phyloP scores from a whole-genome alignment of 2,797 vertebrate species.

The Smutsia temminckii region DNA sequence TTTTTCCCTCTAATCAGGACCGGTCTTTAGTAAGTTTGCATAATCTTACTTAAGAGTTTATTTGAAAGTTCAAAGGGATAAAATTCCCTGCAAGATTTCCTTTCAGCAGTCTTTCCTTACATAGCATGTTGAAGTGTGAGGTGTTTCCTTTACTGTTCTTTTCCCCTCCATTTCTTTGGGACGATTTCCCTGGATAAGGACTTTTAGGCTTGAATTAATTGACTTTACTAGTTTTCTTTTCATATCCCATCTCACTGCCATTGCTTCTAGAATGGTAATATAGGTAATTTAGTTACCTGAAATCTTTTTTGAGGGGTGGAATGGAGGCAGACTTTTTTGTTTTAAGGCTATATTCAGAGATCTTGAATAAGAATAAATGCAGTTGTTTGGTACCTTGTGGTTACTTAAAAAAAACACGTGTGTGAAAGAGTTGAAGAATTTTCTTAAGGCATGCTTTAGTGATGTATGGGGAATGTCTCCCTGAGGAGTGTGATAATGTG shows the following conservation, averaged over 20 bases:
- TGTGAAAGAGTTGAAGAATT: constrained; percentile 56
- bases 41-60: constrained; percentile 83
- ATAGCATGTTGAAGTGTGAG: constrained; percentile 68
- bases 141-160: constrained; percentile 63
- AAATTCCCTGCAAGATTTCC: constrained; percentile 77
- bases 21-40: constrained; percentile 81
- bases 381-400: constrained; percentile 15
- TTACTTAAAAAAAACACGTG: constrained; percentile 48
- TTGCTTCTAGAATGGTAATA: constrained; percentile 50
- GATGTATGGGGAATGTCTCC: constrained; percentile 16
- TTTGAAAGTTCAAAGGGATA: constrained; percentile 79
- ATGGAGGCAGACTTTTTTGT: background rate
- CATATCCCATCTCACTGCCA: constrained; percentile 6
- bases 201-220: constrained; percentile 57
- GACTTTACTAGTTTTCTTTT: constrained; percentile 60
- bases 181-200: constrained; percentile 56
- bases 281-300: constrained; percentile 35
- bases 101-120: constrained; percentile 76
- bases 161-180: constrained; percentile 57
- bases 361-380: constrained; percentile 56
- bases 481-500: background rate
- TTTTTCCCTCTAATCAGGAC: constrained; percentile 80
- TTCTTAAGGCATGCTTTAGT: constrained; percentile 64
- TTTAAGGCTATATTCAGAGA: background rate
- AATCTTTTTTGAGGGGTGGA: background rate